Base-by-base conservation (phyloP, 2,113 vertebrate species). In the Prunella himalayana region DNA sequence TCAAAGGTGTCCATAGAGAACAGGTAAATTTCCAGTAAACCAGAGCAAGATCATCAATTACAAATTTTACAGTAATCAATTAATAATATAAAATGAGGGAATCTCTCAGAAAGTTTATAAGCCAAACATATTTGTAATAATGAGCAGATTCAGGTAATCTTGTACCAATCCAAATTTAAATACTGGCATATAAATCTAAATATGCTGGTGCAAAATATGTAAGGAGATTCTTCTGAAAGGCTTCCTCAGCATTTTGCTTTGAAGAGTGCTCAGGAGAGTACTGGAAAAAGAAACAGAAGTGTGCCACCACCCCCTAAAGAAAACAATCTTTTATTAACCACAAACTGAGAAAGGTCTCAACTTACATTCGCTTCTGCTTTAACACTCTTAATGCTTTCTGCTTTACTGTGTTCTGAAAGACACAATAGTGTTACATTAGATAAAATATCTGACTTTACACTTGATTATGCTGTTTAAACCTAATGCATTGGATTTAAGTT, bases 351-450 rank as follows among this genome's bases (percentile, higher is more conserved):
- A 35, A 69, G 7, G 21, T 59, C 91, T 63, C 72, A 94, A 99
- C 99, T 99, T 97, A 99, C 99, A 99, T 99, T 96, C 98, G 98
- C 94, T 99, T 99, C 97, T 99, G 99, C 97, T 99, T 99, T 59
- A 99, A 97, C 61, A 99, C 99, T 91, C 99, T 97, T 98, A 99
- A 73, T 1, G 99, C 99, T 93, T 99, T 99, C 97, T 99, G 99
- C 95, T 99, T 99, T 64, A 99, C 99, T 98, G 99, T 99, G 95
- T 99, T 99, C 99, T 99, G 96, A 87, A 97, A 96, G 63, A 95
- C 53, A 97, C 68, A 63, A 81, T 5, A 71, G 78, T 44, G 6
- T 95, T 56, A 90, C 47, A 71, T 88, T 73, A 95, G 71, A 66
- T 70, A 86, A 92, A 93, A 49, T 51, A 60, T 11, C 33, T 65